Evolutionary conservation across 2,888 invertebrate genomes (phyloP).

Genomic region (Embidobia sp.): DNA sequence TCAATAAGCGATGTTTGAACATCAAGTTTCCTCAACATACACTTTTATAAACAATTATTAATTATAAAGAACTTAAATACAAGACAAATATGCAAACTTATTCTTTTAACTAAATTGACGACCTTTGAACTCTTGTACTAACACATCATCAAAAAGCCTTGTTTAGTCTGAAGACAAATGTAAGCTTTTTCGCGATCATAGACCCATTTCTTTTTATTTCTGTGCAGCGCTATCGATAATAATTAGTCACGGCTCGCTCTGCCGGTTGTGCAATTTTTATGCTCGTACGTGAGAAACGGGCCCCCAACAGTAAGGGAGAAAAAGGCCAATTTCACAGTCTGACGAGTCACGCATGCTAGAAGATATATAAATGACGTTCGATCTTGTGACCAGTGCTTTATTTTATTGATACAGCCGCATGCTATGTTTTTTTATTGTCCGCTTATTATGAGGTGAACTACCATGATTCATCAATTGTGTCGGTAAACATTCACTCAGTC

Average conservation of each 20-base stretch:
- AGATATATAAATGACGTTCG: constrained; percentile 30
- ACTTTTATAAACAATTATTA: too few relatives aligned
- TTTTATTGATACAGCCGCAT: constrained; percentile 20
- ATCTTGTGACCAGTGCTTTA: constrained; percentile 10
- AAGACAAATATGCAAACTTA: too few relatives aligned
- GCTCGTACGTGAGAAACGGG: constrained; percentile 51
- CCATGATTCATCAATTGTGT: constrained; percentile 31
- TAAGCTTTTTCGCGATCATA: constrained; percentile 1
- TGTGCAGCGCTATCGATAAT: constrained; percentile 32
- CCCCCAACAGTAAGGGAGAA: constrained; percentile 9
- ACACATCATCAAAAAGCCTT: constrained; percentile 9
- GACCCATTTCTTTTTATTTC: background rate
- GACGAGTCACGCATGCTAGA: constrained; percentile 42
- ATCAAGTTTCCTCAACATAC: too few relatives aligned
- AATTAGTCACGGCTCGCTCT: constrained; percentile 54
- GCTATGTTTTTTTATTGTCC: constrained; percentile 6
- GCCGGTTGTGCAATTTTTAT: constrained; percentile 47
- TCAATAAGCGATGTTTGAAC: too few relatives aligned
- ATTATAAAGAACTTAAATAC: too few relatives aligned
- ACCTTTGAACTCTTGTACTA: background rate
- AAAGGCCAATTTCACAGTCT: constrained; percentile 55
- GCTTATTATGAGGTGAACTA: constrained; percentile 16
- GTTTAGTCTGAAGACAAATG: constrained; percentile 27
- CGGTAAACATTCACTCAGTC: constrained; percentile 15
- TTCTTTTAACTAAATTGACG: background rate